These are phyloP conservation scores for Budorcas taxicolor DNA, from an alignment of 2,113 vertebrate species.

Conservation along the genomic window DNA sequence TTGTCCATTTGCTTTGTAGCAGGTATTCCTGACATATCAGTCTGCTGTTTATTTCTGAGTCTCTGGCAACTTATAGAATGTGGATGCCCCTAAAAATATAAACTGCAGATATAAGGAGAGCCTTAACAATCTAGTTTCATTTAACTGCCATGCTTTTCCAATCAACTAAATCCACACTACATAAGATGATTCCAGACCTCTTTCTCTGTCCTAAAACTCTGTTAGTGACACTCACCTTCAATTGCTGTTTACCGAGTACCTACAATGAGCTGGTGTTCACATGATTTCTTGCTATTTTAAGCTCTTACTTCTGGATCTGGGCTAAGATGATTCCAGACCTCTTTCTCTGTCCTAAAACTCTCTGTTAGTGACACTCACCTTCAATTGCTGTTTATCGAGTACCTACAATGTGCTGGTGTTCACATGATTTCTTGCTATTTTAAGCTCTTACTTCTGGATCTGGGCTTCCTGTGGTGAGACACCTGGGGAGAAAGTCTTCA, in stretches of 20 bases:
- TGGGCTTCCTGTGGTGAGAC: neutral
- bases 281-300: neutral
- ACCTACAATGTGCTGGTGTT: neutral
- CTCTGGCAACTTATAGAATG: neutral
- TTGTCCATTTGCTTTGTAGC: fast-evolving
- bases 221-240: neutral
- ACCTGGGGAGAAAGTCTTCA: neutral
- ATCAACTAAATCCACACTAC: neutral
- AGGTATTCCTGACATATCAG: neutral
- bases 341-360: neutral
- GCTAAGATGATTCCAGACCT: no score
- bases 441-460: neutral
- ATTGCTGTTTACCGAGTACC: neutral
- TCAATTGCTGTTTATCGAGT: neutral
- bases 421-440: neutral
- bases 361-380: fast-evolving
- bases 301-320: neutral
- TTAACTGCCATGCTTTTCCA: neutral
- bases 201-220: neutral
- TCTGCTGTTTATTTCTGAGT: neutral
- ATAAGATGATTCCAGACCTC: fast-evolving
- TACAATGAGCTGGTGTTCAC: neutral
- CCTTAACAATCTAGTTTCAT: fast-evolving
- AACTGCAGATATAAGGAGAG: neutral
- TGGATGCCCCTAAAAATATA: neutral